phyloP scores from a whole-genome alignment of 2,797 vertebrate genomes.

The Carapus acus region DNA sequence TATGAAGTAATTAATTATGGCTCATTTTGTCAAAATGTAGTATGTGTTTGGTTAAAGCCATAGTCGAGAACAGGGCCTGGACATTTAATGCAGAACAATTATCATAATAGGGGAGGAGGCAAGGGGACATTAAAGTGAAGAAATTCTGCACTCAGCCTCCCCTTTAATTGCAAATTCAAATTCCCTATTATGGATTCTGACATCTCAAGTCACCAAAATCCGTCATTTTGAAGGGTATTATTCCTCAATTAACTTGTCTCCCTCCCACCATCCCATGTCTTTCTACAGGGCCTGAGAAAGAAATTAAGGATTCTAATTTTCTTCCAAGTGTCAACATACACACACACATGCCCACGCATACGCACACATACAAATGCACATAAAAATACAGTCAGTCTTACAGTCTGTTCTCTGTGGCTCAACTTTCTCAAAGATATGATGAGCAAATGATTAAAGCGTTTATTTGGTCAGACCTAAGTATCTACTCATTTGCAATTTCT shows the following conservation, averaged over 20 bases:
- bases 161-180: slow-evolving; percentile 82
- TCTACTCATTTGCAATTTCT: slow-evolving; percentile 13
- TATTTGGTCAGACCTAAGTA: slow-evolving; percentile 4
- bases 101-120: slow-evolving; percentile 65
- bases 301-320: slow-evolving; percentile 80
- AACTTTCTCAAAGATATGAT: too few relatives aligned
- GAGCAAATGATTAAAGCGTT: slow-evolving; percentile 14
- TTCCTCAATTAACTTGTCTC: slow-evolving; percentile 83
- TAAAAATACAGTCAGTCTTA: slow-evolving; percentile 13
- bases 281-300: slow-evolving; percentile 68
- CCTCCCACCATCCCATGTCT: slow-evolving; percentile 62
- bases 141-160: slow-evolving; percentile 67
- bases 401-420: slow-evolving; percentile 32
- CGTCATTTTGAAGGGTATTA: slow-evolving; percentile 83
- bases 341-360: slow-evolving; percentile 21
- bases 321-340: slow-evolving; percentile 67
- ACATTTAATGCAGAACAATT: slow-evolving; percentile 69
- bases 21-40: slow-evolving; percentile 62
- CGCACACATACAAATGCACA: slow-evolving; percentile 14
- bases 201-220: slow-evolving; percentile 83
- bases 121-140: slow-evolving; percentile 68
- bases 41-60: slow-evolving; percentile 42
- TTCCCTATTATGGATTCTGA: slow-evolving; percentile 79
- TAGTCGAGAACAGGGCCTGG: slow-evolving; percentile 58
- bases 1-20: slow-evolving; percentile 66